phyloP scores from a whole-genome alignment of 2,888 invertebrate species.

The Zelleria hepariella region DNA sequence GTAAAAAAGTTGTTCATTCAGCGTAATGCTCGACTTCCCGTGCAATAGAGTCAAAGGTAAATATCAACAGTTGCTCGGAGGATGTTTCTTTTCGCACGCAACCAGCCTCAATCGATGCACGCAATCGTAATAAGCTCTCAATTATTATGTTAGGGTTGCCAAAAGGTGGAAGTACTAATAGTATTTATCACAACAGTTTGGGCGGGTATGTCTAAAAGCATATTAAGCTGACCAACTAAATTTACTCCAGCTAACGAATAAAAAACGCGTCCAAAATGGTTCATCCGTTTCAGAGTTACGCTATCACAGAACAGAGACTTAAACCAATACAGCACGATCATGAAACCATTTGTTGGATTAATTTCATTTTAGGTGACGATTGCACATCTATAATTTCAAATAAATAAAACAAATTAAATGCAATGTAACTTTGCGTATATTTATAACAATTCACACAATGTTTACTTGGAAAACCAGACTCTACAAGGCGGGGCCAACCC shows the following conservation, averaged over 20 bases:
- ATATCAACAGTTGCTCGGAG: neutral
- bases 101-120: neutral
- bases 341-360: too few relatives aligned
- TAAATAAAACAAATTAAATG: too few relatives aligned
- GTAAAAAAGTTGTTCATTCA: neutral
- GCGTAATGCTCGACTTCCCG: neutral
- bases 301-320: too few relatives aligned
- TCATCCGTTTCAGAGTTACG: too few relatives aligned
- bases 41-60: neutral
- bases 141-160: neutral
- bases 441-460: too few relatives aligned
- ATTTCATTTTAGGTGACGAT: neutral
- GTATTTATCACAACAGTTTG: neutral
- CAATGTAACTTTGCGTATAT: too few relatives aligned
- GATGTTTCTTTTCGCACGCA: slow-evolving; percentile 2
- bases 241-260: too few relatives aligned
- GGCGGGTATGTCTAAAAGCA: neutral
- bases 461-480: neutral
- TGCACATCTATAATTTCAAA: too few relatives aligned
- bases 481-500: neutral
- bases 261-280: too few relatives aligned
- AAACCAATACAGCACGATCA: too few relatives aligned
- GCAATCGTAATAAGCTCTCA: neutral
- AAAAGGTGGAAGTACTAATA: neutral
- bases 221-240: too few relatives aligned